Evolutionary conservation across 2,888 invertebrate genomes (phyloP), one percentile per base, ranked within the genome.

Genomic region (Antheraea assamensis): DNA sequence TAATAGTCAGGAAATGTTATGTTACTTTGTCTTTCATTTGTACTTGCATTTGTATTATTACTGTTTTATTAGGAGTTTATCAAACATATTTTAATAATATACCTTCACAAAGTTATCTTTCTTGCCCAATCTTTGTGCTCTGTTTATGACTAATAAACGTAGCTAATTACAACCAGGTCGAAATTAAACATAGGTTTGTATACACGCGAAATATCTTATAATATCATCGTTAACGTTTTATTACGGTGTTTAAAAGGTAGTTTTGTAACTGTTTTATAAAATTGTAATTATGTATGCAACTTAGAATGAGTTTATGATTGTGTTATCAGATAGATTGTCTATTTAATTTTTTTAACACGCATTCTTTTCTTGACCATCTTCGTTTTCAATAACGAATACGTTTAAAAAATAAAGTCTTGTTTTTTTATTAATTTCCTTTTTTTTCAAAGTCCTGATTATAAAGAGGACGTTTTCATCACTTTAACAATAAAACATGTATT

Each of bases 111-210:
- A 35, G 19, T 31, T 68, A 68, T 68, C 68, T 31, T 17, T 35
- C n/a, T 35, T 35, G 4, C 35, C 68, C n/a, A 35, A 68, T 68
- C 68, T 68, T 68, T 68, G 21, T 35, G 68, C 31, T 68, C 68
- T 68, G 68, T 68, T 68, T 68, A 68, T 35, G n/a, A 68, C 55
- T 47, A 31, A 75, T 49, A 72, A 61, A 74, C 68, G n/a, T 72
- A 73, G 71, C 47, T 71, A 76, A 47, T 68, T 19, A 66, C 73
- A 76, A 74, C 17, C 15, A 66, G 58, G 66, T 71, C 68, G 47
- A 47, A 64, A 55, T 3, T 55, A 68, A 73, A 71, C 74, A 68
- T 35, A 68, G 68, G 19, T 35, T 21, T 35, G n/a, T 35, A 27
- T 35, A 35, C 35, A 35, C 68, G n/a, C 35, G n/a, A 68, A 35